These are phyloP conservation scores for Spinus pinus DNA, from an alignment of 2,797 vertebrate species.

Conservation along the genomic window DNA sequence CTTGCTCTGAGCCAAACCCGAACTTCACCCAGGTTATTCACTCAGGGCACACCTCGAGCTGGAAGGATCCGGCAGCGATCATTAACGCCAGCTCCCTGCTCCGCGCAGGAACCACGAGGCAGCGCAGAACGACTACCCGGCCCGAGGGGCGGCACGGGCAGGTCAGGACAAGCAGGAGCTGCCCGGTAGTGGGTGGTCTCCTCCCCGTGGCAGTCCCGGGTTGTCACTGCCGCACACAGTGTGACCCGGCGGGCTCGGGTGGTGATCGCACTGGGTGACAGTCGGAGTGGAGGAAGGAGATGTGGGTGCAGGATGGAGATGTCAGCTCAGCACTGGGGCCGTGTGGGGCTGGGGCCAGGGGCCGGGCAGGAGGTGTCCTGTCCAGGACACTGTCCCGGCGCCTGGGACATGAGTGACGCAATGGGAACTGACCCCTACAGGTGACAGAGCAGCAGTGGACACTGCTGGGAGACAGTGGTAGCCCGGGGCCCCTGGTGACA, in stretches of 20 bases:
- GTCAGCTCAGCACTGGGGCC: not conserved
- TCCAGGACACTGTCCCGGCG: not conserved
- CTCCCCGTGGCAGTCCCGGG: rapidly evolving
- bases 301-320: not conserved
- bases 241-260: not conserved
- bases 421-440: not conserved
- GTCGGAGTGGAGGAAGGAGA: rapidly evolving
- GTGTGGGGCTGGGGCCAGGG: not conserved
- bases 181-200: rapidly evolving
- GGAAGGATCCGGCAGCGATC: not conserved
- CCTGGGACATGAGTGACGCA: rapidly evolving
- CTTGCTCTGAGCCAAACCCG: not conserved
- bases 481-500: not conserved
- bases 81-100: rapidly evolving
- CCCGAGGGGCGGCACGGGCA: rapidly evolving
- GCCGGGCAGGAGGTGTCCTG: not conserved
- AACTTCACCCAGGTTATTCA: rapidly evolving
- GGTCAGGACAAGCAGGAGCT: not conserved
- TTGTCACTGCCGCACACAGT: rapidly evolving
- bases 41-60: not conserved
- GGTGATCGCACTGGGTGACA: rapidly evolving
- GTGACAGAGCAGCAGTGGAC: not conserved
- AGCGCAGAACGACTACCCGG: not conserved
- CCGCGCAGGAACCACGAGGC: not conserved
- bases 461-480: too few relatives aligned